These are phyloP conservation scores for Sisyra terminalis DNA, from an alignment of 2,888 invertebrate genomes.

Conservation along the genomic window DNA sequence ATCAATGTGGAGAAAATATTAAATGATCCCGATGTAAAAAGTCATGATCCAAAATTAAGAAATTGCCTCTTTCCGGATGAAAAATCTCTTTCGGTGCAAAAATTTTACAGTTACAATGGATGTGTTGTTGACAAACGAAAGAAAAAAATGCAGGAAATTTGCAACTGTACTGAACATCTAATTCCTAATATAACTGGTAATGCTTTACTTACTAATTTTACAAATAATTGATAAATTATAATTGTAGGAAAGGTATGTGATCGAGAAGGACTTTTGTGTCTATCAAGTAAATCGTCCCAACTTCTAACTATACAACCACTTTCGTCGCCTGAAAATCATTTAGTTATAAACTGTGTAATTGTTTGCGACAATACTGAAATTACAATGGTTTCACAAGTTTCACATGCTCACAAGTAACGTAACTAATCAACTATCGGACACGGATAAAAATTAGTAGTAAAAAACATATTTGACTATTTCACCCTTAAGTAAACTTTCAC, in stretches of 20 bases:
- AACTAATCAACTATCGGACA: background rate
- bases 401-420: background rate
- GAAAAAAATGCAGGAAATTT: slow-evolving; percentile 38
- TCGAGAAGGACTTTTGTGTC: slow-evolving; percentile 45
- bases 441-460: too few relatives aligned
- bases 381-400: slow-evolving; percentile 12
- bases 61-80: slow-evolving; percentile 56
- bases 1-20: slow-evolving; percentile 37
- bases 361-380: slow-evolving; percentile 57
- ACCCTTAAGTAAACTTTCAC: too few relatives aligned
- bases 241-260: slow-evolving; percentile 28
- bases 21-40: slow-evolving; percentile 44
- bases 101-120: slow-evolving; percentile 53
- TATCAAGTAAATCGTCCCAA: slow-evolving; percentile 40
- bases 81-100: slow-evolving; percentile 41
- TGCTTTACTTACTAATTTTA: too few relatives aligned
- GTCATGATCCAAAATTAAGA: slow-evolving; percentile 43
- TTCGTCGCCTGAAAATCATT: slow-evolving; percentile 45
- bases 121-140: slow-evolving; percentile 56
- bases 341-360: slow-evolving; percentile 50
- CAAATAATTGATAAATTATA: too few relatives aligned
- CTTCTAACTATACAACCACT: slow-evolving; percentile 46
- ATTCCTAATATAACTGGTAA: slow-evolving; percentile 35
- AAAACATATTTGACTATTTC: too few relatives aligned
- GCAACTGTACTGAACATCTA: slow-evolving; percentile 52